Evolutionary conservation across 1,140 invertebrate species (phyloP), one percentile per base, ranked within the genome.

Genomic region (Sycobia sp.): DNA sequence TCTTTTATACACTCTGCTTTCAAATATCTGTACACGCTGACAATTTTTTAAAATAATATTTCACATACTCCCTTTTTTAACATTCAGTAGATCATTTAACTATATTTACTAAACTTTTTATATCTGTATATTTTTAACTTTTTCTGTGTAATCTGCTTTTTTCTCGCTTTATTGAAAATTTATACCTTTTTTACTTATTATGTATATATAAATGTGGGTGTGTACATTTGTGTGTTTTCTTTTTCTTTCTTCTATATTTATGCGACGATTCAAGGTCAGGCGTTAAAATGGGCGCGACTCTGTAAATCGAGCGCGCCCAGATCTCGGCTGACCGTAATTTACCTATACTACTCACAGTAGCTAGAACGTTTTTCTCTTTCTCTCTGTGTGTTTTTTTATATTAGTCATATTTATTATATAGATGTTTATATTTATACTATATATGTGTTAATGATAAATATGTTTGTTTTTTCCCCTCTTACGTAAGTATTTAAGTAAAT

Each of bases 1-100:
- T 34, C 25, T 73, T 65, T 62, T 68, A 67, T 38, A 68, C 62
- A 47, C 36, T 46, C 36, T 32, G 43, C 55, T 44, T 67, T 67
- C 62, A 57, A 56, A 49, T 43, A 55, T 68, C 5, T 32, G 29
- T 32, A 32, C 29, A 32, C 11, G 29, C 29, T 7, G 4, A 7
- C 29, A 32, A 32, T 7, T 32, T 32, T 32, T 32, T 32, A 32
- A 32, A 7, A 4, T 7, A 4, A 32, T 32, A 7, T 32, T 32
- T 32, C 29, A 32, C 29, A 32, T 32, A 32, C 4, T 39, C 68
- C 62, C 56, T 65, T 55, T 56, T 23, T 60, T 46, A 22, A 65
- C 62, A 62, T 39, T 54, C 51, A 65, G 46, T 61, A 41, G 65
- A 66, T 68, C 34, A 68, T 50, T 64, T 63, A 51, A 50, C 49